Evolutionary conservation across 2,888 invertebrate genomes (phyloP), one percentile per base, ranked within the genome.

Genomic region (Hofmannophila pseudospretella): DNA sequence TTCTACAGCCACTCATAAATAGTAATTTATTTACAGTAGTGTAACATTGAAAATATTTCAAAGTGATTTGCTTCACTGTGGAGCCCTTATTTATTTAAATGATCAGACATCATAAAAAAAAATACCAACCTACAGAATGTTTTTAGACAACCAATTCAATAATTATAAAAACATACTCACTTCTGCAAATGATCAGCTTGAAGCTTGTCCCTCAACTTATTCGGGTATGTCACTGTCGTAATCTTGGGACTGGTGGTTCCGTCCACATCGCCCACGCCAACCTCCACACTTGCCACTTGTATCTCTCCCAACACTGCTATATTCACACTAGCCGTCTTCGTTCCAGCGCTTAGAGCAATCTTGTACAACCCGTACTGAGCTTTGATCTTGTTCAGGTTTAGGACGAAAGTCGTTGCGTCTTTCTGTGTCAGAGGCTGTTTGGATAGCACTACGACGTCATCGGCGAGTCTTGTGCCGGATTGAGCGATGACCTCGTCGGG

Each of bases 131-230:
- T n/a, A n/a, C n/a, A n/a, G n/a, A n/a, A n/a, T n/a, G n/a, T n/a
- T n/a, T n/a, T n/a, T n/a, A n/a, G n/a, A n/a, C n/a, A n/a, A n/a
- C n/a, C n/a, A n/a, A n/a, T n/a, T n/a, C n/a, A 16, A 16, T 16
- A 16, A 16, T 16, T 4, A 16, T 27, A 27, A 27, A 5, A 12
- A 11, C 4, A 5, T 14, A 70, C 81, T 79, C 45, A 88, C 84
- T 95, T 96, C 74, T 98, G 98, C 56, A 96, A 93, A 50, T 93
- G 92, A 80, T 99, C 98, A 4, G 96, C 96, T 53, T 94, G 93
- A 10, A 98, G 79, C 7, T 88, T 82, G 29, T 90, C 89, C 0
- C 85, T 58, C 19, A 96, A 74, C 65, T 94, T 94, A 42, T 91
- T 89, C 1, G 95, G 95, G 65, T 92, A 91, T 0, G 85, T 72